A percentile compares a stretch with the other conserved stretches of the same genome.
phyloP scores from a whole-genome alignment of 2,113 vertebrate genomes.

The Pomatorhinus ruficollis region DNA sequence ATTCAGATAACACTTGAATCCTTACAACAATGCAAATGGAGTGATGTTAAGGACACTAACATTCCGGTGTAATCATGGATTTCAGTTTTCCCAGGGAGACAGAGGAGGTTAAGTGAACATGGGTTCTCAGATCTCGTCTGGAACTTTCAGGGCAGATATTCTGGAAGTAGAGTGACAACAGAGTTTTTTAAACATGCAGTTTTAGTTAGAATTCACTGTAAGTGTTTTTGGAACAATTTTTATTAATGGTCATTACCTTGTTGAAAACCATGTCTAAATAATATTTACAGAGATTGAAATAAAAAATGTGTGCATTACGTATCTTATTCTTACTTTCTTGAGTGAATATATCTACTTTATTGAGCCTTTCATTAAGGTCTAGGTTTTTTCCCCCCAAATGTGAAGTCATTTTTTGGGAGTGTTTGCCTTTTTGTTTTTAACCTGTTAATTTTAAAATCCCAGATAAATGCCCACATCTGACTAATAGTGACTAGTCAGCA shows the following conservation, averaged over 20 bases:
- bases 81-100: neutral
- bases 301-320: rapidly evolving
- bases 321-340: neutral
- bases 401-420: rapidly evolving
- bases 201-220: neutral
- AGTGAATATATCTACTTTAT: neutral
- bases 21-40: neutral
- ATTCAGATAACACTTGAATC: neutral
- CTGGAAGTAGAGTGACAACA: neutral
- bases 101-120: neutral
- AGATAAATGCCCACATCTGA: neutral
- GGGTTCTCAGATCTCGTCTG: neutral
- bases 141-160: neutral
- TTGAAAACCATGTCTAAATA: neutral
- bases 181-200: neutral
- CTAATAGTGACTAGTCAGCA: neutral
- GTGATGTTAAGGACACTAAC: neutral
- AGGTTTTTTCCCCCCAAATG: rapidly evolving
- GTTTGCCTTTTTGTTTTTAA: neutral
- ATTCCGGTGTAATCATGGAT: neutral
- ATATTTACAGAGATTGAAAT: neutral
- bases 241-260: neutral
- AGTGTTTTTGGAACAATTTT: neutral
- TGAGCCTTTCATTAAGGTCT: neutral
- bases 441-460: neutral